Evolutionary conservation across 2,888 invertebrate genomes (phyloP).

Genomic region (Papilio elwesi): DNA sequence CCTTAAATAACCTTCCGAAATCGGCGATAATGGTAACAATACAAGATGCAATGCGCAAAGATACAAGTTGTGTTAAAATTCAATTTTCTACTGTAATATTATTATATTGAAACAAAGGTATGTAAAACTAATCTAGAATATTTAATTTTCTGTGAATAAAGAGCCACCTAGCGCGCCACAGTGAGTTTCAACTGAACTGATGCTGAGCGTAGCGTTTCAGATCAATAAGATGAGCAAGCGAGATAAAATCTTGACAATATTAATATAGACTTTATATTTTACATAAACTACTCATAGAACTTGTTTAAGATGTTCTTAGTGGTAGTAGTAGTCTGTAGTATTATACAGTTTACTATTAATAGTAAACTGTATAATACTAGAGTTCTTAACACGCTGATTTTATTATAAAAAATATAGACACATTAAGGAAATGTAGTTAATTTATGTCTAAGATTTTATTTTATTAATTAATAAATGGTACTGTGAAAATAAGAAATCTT

Average conservation of each 20-base stretch:
- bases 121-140: not conserved
- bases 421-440: too few relatives aligned
- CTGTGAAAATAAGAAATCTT: not conserved
- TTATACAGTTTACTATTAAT: too few relatives aligned
- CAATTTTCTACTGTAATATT: not conserved
- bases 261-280: not conserved
- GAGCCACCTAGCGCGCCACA: constrained; percentile 34
- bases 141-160: not conserved
- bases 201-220: constrained; percentile 68
- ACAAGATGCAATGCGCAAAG: too few relatives aligned
- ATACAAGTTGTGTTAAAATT: not conserved
- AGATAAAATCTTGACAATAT: constrained; percentile 54
- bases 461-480: not conserved
- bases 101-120: not conserved
- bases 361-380: too few relatives aligned
- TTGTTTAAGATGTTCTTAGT: too few relatives aligned
- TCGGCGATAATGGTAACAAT: not conserved
- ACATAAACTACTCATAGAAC: not conserved
- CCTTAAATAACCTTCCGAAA: not conserved
- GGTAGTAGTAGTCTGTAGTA: too few relatives aligned
- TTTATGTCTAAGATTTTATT: too few relatives aligned
- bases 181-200: constrained; percentile 48
- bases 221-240: constrained; percentile 65
- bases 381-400: too few relatives aligned
- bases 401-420: too few relatives aligned